Evolutionary conservation across 2,888 invertebrate genomes (phyloP).

Genomic region (Megalurothrips usitatus): DNA sequence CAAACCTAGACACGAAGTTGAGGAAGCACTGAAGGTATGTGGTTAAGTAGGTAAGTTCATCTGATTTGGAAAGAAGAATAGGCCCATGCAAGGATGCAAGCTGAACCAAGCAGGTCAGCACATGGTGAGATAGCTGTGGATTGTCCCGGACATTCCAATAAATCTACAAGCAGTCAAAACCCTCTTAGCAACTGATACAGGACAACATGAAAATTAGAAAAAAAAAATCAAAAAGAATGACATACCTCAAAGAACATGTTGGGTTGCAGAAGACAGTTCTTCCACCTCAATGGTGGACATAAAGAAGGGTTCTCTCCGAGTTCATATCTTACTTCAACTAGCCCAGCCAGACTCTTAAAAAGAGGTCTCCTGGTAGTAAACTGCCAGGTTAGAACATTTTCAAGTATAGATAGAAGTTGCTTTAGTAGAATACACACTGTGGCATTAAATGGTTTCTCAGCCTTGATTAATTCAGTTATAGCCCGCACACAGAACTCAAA

Average conservation of each 20-base stretch:
- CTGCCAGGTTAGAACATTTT: constrained; percentile 76
- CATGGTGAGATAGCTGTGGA: constrained; percentile 69
- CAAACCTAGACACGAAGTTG: constrained; percentile 55
- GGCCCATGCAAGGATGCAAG: constrained; percentile 64
- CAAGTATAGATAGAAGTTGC: constrained; percentile 70
- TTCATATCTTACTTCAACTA: constrained; percentile 65
- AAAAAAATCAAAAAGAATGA: constrained; percentile 24
- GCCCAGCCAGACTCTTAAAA: constrained; percentile 65
- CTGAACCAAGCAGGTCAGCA: constrained; percentile 77
- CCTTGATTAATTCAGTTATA: constrained; percentile 56
- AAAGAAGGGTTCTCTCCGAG: constrained; percentile 56
- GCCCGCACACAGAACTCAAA: constrained; percentile 67
- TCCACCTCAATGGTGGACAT: constrained; percentile 64
- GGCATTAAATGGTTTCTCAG: constrained; percentile 49
- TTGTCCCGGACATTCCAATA: constrained; percentile 76
- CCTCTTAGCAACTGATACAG: constrained; percentile 6
- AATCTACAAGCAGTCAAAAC: constrained; percentile 45
- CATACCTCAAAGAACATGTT: constrained; percentile 51
- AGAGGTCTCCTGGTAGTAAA: constrained; percentile 61
- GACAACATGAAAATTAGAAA: not conserved
- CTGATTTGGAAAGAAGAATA: constrained; percentile 50
- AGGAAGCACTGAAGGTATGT: constrained; percentile 58
- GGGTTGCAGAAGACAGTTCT: constrained; percentile 69
- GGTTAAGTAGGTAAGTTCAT: constrained; percentile 54
- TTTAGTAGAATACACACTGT: constrained; percentile 59